Base-by-base conservation (phyloP, 2,888 invertebrate species). In the Dryococelus australis region DNA sequence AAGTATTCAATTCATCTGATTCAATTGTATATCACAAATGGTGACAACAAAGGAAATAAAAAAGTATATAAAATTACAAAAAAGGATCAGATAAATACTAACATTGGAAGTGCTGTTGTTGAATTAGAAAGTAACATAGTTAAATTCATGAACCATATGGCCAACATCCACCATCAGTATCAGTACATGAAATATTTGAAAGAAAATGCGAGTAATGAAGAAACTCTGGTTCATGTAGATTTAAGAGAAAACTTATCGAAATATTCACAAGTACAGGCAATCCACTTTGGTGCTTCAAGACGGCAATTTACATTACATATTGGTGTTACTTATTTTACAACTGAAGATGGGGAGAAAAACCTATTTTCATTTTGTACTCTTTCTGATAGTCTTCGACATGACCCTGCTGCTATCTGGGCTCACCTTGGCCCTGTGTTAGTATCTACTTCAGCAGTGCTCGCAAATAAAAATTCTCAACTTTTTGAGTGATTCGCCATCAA, bases 41-140 rank as follows among this genome's bases (percentile, higher is more conserved):
- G 65, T 65, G 16, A 65, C 65, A 65, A 65, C 65, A 65, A 65
- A 65, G 16, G 65, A 65, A 65, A 65, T 65, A 6, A 65, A 65
- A 65, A 65, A 65, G 65, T 65, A 65, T 65, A 12, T 65, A 8
- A 65, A 65, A 65, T 65, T 65, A 65, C 65, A 65, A 65, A 8
- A 65, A 65, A 65, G 16, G 16, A 5, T 65, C 10, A 65, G 65
- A 65, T 9, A 13, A 65, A 65, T 6, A 65, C 65, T 65, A 16
- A 65, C 65, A 65, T 20, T 65, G 65, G 65, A 65, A 65, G 65
- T 65, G 65, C 65, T n/a, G n/a, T n/a, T 65, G 65, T 65, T 65
- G 65, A 65, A 65, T 20, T 65, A 65, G 65, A 65, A 65, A 65
- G 65, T 65, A 65, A 8, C 16, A 65, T 20, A 5, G 65, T 65